Conservation (phyloP, 1,140 invertebrate genomes). For the Tetramorium simillimum region DNA sequence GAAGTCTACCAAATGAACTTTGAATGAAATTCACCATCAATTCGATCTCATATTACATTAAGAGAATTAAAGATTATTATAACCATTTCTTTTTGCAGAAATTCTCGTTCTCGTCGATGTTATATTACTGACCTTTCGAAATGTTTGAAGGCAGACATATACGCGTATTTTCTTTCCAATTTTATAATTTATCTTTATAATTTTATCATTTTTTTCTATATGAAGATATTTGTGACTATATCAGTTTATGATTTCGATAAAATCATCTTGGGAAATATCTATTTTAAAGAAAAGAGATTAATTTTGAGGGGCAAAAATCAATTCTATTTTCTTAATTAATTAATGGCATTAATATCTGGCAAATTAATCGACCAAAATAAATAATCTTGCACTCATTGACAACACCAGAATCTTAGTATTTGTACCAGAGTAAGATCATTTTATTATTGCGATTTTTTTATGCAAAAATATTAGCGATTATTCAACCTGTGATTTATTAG, state of each 20-base stretch:
- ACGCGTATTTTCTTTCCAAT: neutral
- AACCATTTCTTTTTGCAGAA: neutral
- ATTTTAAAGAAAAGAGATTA: neutral
- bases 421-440: neutral
- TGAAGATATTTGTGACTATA: neutral
- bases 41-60: conserved; percentile 48
- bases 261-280: neutral
- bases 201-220: neutral
- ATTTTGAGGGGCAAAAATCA: neutral
- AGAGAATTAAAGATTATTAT: neutral
- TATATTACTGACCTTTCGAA: neutral
- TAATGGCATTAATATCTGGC: neutral
- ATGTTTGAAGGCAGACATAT: neutral
- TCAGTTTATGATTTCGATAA: neutral
- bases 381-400: neutral
- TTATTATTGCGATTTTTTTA: neutral
- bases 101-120: neutral
- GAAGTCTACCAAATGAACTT: conserved; percentile 61
- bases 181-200: neutral
- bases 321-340: neutral
- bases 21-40: conserved; percentile 46
- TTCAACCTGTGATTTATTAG: neutral
- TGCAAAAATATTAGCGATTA: neutral
- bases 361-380: neutral
- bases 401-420: too few species aligned